A percentile compares a stretch with the other conserved stretches of the same genome.
Conservation (phyloP, 2,797 vertebrate genomes). For the Hafferia zeledoni region DNA sequence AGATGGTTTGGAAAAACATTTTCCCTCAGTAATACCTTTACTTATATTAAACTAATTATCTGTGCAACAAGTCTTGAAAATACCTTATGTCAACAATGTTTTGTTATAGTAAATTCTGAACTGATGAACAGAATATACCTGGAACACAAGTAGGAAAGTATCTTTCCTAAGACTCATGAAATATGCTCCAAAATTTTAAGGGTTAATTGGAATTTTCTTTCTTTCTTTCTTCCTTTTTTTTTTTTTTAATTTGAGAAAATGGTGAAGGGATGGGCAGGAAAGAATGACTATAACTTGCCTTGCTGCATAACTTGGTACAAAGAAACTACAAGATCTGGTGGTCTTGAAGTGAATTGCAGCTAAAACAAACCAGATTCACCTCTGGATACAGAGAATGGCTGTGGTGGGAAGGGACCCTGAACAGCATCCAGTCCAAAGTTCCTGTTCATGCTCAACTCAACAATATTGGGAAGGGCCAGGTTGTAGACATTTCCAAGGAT, state of each 20-base stretch:
- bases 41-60: neutral
- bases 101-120: neutral
- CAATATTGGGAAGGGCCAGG: neutral
- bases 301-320: neutral
- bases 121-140: neutral
- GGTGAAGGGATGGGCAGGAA: neutral
- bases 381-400: neutral
- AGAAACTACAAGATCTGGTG: neutral
- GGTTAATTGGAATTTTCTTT: neutral
- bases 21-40: neutral
- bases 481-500: neutral
- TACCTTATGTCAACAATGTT: neutral
- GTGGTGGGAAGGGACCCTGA: neutral
- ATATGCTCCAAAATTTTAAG: neutral
- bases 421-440: accelerated
- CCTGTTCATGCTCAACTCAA: neutral
- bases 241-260: neutral
- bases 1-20: neutral
- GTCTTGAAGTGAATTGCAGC: neutral
- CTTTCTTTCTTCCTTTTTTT: too few relatives aligned
- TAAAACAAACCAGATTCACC: neutral
- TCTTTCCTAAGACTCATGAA: neutral
- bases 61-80: neutral
- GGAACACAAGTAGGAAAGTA: neutral
- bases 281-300: neutral